Evolutionary conservation across 2,888 invertebrate species (phyloP), one percentile per base, ranked within the genome.

Genomic region (Xylota sylvarum): DNA sequence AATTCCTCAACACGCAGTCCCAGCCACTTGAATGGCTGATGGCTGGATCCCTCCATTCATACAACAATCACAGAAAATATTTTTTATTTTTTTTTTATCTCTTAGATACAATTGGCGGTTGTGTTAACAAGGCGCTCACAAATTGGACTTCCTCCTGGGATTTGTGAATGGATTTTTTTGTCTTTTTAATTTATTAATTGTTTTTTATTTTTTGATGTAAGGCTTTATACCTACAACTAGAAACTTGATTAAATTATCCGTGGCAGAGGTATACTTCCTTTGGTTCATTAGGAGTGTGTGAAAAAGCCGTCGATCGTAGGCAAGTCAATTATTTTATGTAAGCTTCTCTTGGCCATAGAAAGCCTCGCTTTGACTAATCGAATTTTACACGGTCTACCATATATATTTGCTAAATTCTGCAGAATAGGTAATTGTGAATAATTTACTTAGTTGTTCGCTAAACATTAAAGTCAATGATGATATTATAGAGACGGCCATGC

Each of bases 41-140:
- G 10, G 27, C 58, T 27, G 55, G 65, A 69, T n/a, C n/a, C 43
- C 37, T 60, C 60, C 73, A 65, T 69, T 74, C 80, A 84, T 67
- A 14, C 23, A 56, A 12, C 79, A 65, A 65, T 77, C 62, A 40
- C 10, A 30, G 62, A 48, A 19, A 7, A 37, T 65, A 30, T n/a
- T 62, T 19, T 60, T 67, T 19, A 40, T 19, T 43, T 65, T 60
- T 62, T 52, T 65, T 74, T 35, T 37, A 70, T 69, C 69, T 58
- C 52, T 50, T 27, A 55, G 76, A 67, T 67, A 62, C 52, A 67
- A 67, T 55, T 60, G 48, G 56, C 32, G 50, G 74, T 23, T 56
- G 55, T 73, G 79, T 67, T 79, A 73, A 79, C 83, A 83, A 83
- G 58, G 23, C 65, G 70, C 43, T 52, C 70, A 80, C 69, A 56